These are phyloP conservation scores for Phymastichus coffea DNA, from an alignment of 1,140 invertebrate genomes.

Conservation along the genomic window DNA sequence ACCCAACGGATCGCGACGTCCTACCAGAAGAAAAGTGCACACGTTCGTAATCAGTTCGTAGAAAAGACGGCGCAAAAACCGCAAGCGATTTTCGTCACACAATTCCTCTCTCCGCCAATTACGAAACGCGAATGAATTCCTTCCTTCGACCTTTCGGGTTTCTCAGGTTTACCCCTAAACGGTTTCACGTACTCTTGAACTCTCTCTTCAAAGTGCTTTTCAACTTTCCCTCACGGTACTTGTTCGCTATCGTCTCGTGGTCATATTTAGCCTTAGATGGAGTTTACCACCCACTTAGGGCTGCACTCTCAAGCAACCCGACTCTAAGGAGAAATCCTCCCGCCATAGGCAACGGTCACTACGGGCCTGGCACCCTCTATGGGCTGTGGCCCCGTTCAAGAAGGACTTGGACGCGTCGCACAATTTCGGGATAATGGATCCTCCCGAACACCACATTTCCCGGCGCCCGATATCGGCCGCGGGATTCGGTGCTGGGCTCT, in stretches of 20 bases:
- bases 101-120: slow-evolving; percentile 36
- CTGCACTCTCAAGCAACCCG: slow-evolving; percentile 84
- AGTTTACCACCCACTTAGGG: slow-evolving; percentile 81
- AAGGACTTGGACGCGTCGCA: slow-evolving; percentile 60
- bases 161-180: slow-evolving; percentile 70
- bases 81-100: slow-evolving; percentile 33
- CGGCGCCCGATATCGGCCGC: slow-evolving; percentile 39
- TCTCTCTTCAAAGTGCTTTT: slow-evolving; percentile 89
- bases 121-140: slow-evolving; percentile 57
- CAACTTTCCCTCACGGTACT: slow-evolving; percentile 91
- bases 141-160: slow-evolving; percentile 61
- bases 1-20: slow-evolving; percentile 56
- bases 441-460: slow-evolving; percentile 72
- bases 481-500: slow-evolving; percentile 63
- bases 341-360: slow-evolving; percentile 47
- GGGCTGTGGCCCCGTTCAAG: slow-evolving; percentile 69
- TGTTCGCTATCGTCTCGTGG: slow-evolving; percentile 82
- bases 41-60: slow-evolving; percentile 43
- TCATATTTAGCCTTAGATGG: slow-evolving; percentile 85
- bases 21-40: slow-evolving; percentile 58
- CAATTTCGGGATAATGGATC: slow-evolving; percentile 49
- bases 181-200: slow-evolving; percentile 84
- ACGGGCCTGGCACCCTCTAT: slow-evolving; percentile 47
- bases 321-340: slow-evolving; percentile 68
- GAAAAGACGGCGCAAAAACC: slow-evolving; percentile 39